These are phyloP conservation scores for Lymantria dispar DNA, from an alignment of 2,888 invertebrate species.

Conservation along the genomic window DNA sequence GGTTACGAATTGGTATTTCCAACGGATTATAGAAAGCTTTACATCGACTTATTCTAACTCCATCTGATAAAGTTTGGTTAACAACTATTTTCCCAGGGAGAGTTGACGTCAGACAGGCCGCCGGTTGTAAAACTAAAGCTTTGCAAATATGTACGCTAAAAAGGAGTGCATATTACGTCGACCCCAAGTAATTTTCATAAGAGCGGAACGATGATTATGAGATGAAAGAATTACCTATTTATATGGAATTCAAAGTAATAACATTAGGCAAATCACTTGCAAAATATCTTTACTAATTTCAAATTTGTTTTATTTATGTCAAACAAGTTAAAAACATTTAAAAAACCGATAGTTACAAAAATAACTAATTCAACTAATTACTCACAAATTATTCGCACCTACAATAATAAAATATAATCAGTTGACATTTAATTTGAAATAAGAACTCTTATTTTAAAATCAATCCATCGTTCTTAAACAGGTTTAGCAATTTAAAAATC, in stretches of 20 bases:
- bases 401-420: conserved; percentile 10
- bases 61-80: too few relatives aligned
- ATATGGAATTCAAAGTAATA: background rate
- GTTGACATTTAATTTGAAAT: conserved; percentile 14
- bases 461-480: background rate
- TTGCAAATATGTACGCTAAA: too few relatives aligned
- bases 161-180: too few relatives aligned
- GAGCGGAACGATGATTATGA: too few relatives aligned
- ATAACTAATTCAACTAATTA: conserved; percentile 27
- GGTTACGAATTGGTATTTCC: too few relatives aligned
- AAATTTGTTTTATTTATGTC: background rate
- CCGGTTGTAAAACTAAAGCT: too few relatives aligned
- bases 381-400: conserved; percentile 23
- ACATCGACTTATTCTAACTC: too few relatives aligned
- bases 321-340: background rate
- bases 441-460: background rate
- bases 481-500: background rate
- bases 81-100: too few relatives aligned
- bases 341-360: background rate
- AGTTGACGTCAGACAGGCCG: too few relatives aligned
- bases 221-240: too few relatives aligned
- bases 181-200: too few relatives aligned
- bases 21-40: too few relatives aligned
- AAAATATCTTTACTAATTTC: background rate
- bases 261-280: background rate